A percentile compares a stretch with the other conserved stretches of the same genome.
These are phyloP conservation scores for Protaetia brevitarsis DNA, from an alignment of 1,140 invertebrate genomes.

Conservation along the genomic window DNA sequence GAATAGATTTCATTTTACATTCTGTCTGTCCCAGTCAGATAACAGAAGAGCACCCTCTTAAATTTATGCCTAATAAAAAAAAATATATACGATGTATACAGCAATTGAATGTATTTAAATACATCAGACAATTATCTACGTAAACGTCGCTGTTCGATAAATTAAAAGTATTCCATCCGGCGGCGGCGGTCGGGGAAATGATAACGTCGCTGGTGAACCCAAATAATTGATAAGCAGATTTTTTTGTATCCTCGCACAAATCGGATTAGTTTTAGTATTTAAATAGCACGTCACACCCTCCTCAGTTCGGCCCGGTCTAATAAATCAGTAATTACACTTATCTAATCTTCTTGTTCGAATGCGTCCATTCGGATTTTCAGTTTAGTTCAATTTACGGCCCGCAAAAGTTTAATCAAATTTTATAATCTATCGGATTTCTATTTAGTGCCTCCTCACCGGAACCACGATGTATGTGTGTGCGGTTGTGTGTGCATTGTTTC, in stretches of 20 bases:
- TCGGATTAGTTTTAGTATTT: conserved; percentile 33
- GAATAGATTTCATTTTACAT: background rate
- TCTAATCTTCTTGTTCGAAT: conserved; percentile 45
- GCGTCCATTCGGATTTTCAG: conserved; percentile 40
- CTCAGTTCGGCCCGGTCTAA: conserved; percentile 35
- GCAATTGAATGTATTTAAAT: conserved; percentile 14
- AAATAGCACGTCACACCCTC: conserved; percentile 38
- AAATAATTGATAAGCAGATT: conserved; percentile 30
- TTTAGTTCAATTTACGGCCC: conserved; percentile 38
- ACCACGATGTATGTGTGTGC: background rate
- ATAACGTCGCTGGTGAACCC: conserved; percentile 4
- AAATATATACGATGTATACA: no score
- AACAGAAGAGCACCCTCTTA: background rate
- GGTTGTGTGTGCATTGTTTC: background rate
- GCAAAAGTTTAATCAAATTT: conserved; percentile 35
- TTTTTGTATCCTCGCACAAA: conserved; percentile 28
- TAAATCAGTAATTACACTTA: conserved; percentile 46
- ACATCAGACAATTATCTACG: conserved; percentile 6
- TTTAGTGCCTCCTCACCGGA: conserved; percentile 19
- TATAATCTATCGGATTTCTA: conserved; percentile 37
- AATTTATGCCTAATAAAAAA: conserved; percentile 4
- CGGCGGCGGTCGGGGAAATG: background rate
- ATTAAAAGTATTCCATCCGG: conserved; percentile 2
- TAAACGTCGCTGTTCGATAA: conserved; percentile 4
- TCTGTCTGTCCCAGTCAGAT: background rate